Percentiles rank a stretch among this genome's conserved stretches.
Evolutionary conservation across 2,113 vertebrate species (phyloP).

Genomic region (Gobio gobio): DNA sequence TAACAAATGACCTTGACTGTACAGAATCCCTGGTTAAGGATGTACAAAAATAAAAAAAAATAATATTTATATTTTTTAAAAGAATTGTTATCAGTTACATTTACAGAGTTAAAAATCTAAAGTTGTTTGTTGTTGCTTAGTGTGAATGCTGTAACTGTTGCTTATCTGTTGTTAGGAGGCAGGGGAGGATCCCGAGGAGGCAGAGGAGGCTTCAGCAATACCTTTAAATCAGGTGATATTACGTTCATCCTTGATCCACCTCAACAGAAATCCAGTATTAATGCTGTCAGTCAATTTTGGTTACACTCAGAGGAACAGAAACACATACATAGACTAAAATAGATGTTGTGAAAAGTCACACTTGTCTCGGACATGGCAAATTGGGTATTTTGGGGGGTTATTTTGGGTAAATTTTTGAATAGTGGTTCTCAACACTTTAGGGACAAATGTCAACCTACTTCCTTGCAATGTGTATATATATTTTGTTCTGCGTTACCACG

Average conservation of each 20-base stretch:
- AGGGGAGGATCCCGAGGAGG: constrained; percentile 57
- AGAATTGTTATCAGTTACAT: neutral
- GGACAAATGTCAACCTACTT: no score
- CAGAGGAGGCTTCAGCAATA: neutral
- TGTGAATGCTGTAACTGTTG: neutral
- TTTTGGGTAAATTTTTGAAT: no score
- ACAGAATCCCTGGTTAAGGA: neutral
- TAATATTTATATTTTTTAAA: no score
- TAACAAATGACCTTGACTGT: no score
- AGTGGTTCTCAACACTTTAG: no score
- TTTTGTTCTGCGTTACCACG: neutral
- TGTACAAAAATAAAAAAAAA: no score
- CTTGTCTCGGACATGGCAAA: no score
- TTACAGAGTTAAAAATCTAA: neutral
- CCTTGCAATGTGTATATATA: neutral
- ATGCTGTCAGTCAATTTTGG: neutral
- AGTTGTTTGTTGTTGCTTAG: neutral
- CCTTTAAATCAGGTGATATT: constrained; percentile 41
- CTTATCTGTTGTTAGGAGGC: constrained; percentile 43
- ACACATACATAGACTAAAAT: no score
- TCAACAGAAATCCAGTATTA: neutral
- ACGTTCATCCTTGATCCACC: neutral
- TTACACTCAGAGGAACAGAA: neutral
- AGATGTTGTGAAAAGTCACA: no score
- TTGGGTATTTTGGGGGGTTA: no score